Evolutionary conservation across 2,797 vertebrate species (phyloP).

Genomic region (Merluccius polli): DNA sequence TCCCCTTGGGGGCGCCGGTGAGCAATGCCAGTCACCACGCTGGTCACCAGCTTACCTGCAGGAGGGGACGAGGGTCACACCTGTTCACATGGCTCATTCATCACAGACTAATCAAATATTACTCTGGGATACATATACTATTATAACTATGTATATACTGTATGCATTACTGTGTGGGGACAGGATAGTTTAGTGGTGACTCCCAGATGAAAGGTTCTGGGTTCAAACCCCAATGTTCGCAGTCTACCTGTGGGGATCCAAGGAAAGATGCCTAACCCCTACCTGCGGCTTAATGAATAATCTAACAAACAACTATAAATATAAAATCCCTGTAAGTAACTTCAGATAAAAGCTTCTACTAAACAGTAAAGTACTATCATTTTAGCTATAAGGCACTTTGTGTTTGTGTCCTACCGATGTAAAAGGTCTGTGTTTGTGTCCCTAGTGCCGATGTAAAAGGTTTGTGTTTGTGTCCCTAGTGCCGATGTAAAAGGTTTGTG

Average conservation of each 20-base stretch:
- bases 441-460: slow-evolving; percentile 85
- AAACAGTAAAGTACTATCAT: not conserved
- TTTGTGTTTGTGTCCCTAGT: too few species aligned
- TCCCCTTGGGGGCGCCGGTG: slow-evolving; percentile 86
- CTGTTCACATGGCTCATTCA: not conserved
- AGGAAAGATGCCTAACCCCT: not conserved
- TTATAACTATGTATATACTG: not conserved
- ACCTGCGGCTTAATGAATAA: too few species aligned
- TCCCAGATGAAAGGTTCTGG: not conserved
- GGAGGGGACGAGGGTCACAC: slow-evolving; percentile 19
- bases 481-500: too few species aligned
- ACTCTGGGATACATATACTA: too few species aligned
- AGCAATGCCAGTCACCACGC: slow-evolving; percentile 84
- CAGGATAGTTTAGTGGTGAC: not conserved
- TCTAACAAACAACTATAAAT: too few species aligned
- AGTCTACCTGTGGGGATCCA: not conserved
- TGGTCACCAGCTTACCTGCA: slow-evolving; percentile 84
- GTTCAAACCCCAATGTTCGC: not conserved
- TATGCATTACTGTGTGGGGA: not conserved
- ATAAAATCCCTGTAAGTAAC: not conserved
- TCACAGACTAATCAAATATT: not conserved
- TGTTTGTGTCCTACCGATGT: slow-evolving; percentile 72
- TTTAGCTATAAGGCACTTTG: not conserved
- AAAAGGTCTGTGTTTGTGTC: slow-evolving; percentile 87
- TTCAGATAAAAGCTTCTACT: not conserved